phyloP scores from a whole-genome alignment of 2,888 invertebrate species.

The Stenoptilia bipunctidactyla region DNA sequence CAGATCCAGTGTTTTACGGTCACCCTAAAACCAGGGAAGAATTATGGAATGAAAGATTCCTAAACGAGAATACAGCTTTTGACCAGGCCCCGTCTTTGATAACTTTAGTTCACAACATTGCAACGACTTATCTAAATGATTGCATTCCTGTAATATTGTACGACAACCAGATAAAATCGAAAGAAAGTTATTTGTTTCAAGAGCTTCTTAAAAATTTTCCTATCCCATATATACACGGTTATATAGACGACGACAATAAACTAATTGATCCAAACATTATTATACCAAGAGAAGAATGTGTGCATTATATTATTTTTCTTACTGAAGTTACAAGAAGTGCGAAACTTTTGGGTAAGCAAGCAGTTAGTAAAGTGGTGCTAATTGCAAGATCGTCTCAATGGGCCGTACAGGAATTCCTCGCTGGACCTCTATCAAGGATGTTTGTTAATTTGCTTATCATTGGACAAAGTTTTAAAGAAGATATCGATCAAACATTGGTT shows the following conservation, averaged over 20 bases:
- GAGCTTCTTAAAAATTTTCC: slow-evolving; percentile 70
- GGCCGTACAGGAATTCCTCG: slow-evolving; percentile 79
- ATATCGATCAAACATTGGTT: slow-evolving; percentile 50
- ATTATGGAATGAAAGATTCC: slow-evolving; percentile 60
- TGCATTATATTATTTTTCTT: slow-evolving; percentile 77
- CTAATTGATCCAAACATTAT: slow-evolving; percentile 54
- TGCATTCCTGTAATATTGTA: slow-evolving; percentile 79
- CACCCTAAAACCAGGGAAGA: slow-evolving; percentile 72
- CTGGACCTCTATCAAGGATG: slow-evolving; percentile 71
- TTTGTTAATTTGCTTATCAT: slow-evolving; percentile 80
- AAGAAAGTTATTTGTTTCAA: slow-evolving; percentile 69
- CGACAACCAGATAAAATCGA: slow-evolving; percentile 68
- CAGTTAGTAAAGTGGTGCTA: slow-evolving; percentile 74
- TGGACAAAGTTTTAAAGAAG: slow-evolving; percentile 74
- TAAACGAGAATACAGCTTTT: slow-evolving; percentile 38
- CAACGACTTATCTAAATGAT: slow-evolving; percentile 70
- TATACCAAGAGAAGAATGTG: slow-evolving; percentile 59
- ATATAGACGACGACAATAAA: slow-evolving; percentile 60
- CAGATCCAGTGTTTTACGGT: slow-evolving; percentile 67
- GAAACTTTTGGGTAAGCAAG: slow-evolving; percentile 73
- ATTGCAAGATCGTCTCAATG: slow-evolving; percentile 80
- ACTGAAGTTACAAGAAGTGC: slow-evolving; percentile 72
- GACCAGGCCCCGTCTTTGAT: slow-evolving; percentile 74
- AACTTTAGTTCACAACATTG: slow-evolving; percentile 71
- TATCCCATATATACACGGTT: slow-evolving; percentile 73